These are phyloP conservation scores for Potorous gilbertii DNA, from an alignment of 2,797 vertebrate species.

Conservation along the genomic window DNA sequence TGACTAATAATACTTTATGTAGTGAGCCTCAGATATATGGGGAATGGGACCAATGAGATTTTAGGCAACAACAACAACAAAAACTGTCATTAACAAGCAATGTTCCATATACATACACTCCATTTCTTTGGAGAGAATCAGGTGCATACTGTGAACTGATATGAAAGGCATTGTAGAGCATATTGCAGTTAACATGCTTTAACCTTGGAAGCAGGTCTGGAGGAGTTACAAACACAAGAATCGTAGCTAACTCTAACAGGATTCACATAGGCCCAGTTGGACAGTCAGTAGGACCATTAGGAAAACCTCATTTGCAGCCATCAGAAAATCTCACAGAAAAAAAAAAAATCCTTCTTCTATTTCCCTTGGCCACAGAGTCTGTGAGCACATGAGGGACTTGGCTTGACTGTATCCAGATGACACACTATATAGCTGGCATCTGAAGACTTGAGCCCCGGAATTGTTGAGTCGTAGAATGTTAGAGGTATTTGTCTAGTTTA, in stretches of 20 bases:
- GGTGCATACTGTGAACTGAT: conserved; percentile 33
- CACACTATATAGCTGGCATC: background rate
- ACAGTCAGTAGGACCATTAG: conserved; percentile 62
- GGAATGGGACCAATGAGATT: background rate
- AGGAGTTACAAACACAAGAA: conserved; percentile 50
- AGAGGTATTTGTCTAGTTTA: background rate
- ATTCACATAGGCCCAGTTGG: background rate
- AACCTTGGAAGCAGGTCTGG: conserved; percentile 55
- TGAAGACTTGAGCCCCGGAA: background rate
- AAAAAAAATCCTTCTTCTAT: conserved; percentile 44
- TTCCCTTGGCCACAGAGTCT: background rate
- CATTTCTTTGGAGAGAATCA: conserved; percentile 33
- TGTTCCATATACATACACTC: background rate
- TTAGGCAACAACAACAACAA: background rate
- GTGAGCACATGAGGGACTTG: background rate
- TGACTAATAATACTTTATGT: conserved; percentile 6
- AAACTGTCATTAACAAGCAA: conserved; percentile 43
- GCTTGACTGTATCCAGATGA: background rate
- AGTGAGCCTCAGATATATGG: conserved; percentile 5
- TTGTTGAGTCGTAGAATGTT: background rate
- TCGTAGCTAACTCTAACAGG: conserved; percentile 52
- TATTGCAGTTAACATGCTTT: conserved; percentile 46
- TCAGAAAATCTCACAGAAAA: conserved; percentile 52
- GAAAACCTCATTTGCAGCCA: conserved; percentile 48
- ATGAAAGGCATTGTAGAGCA: background rate